These are phyloP conservation scores for Corythornis leucogaster DNA, from an alignment of 2,797 vertebrate genomes.

Conservation along the genomic window DNA sequence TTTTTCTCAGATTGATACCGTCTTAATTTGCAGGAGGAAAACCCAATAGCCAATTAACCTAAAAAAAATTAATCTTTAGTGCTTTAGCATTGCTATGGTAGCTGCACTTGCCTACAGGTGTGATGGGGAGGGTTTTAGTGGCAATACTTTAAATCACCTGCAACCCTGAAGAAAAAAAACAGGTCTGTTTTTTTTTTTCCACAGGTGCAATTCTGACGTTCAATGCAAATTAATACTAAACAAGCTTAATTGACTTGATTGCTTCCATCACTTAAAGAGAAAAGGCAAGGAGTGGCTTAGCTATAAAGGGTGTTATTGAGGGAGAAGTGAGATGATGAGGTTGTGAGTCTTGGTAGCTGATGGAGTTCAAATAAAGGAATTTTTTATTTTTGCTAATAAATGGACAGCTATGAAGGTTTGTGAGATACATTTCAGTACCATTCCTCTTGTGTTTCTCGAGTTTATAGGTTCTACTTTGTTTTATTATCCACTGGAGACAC, in stretches of 20 bases:
- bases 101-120: background rate
- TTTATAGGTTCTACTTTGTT: background rate
- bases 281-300: background rate
- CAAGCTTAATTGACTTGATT: background rate
- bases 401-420: accelerated
- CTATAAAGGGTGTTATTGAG: accelerated
- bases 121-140: background rate
- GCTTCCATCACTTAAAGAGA: background rate
- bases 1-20: background rate
- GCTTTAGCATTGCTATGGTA: accelerated
- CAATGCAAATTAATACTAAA: background rate
- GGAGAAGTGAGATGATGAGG: accelerated
- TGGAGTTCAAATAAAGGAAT: accelerated
- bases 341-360: accelerated
- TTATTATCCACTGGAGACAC: accelerated
- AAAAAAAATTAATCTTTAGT: background rate
- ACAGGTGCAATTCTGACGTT: background rate
- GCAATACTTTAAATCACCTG: background rate
- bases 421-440: accelerated
- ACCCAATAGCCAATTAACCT: background rate
- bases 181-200: background rate
- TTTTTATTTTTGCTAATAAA: accelerated
- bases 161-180: background rate
- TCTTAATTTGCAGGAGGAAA: background rate
- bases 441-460: accelerated